Percentiles rank a stretch among this genome's conserved stretches.
Conservation (phyloP, 2,797 vertebrate species). For the Crenuchus spilurus region DNA sequence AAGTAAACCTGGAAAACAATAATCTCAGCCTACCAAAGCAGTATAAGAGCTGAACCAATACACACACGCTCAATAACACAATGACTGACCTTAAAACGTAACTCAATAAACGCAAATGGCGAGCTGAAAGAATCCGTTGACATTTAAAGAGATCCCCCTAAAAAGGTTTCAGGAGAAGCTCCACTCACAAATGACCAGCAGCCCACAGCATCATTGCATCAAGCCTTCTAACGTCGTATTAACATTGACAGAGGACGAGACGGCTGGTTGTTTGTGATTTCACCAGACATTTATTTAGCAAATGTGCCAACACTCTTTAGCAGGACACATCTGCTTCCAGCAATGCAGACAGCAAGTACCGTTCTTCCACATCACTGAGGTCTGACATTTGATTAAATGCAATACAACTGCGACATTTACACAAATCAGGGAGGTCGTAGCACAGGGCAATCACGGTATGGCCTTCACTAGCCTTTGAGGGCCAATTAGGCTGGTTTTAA, state of each 20-base stretch:
- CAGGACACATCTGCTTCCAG: not conserved
- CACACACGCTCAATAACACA: not conserved
- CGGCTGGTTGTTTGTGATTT: not conserved
- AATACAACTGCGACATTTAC: conserved; percentile 44
- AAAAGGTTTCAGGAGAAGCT: conserved; percentile 2
- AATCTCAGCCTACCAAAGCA: not conserved
- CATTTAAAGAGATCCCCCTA: conserved; percentile 35
- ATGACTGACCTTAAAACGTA: conserved; percentile 40
- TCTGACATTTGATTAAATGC: conserved; percentile 44
- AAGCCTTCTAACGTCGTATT: not conserved
- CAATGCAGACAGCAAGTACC: not conserved
- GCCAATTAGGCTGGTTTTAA: not conserved
- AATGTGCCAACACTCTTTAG: not conserved
- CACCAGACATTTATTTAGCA: not conserved
- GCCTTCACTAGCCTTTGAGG: not conserved
- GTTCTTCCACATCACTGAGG: not conserved
- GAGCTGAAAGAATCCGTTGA: conserved; percentile 16
- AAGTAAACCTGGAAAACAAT: too few species aligned
- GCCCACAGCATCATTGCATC: not conserved
- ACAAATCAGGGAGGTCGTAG: conserved; percentile 11
- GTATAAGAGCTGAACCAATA: not conserved
- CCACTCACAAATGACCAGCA: not conserved
- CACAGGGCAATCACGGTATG: not conserved
- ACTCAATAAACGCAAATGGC: conserved; percentile 37
- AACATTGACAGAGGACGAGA: not conserved